phyloP scores from a whole-genome alignment of 1,140 invertebrate genomes.

The Trissolcus basalis region DNA sequence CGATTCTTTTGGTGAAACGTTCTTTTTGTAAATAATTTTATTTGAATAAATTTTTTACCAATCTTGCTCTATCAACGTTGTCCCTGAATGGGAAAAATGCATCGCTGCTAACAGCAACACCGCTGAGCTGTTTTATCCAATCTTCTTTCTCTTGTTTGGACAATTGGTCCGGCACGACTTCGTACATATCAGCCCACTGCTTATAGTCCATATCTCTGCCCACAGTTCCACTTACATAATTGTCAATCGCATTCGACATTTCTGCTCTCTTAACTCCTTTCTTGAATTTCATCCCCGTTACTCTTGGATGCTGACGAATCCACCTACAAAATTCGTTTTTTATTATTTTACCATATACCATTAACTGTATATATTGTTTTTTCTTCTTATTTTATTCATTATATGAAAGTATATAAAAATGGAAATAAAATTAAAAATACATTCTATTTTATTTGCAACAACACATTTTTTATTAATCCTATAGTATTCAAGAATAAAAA shows the following conservation, averaged over 20 bases:
- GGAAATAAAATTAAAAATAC: too few relatives aligned
- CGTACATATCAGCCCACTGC: slow-evolving; percentile 84
- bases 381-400: too few relatives aligned
- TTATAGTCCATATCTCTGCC: slow-evolving; percentile 83
- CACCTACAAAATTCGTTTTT: slow-evolving; percentile 78
- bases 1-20: too few relatives aligned
- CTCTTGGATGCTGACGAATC: slow-evolving; percentile 94
- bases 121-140: slow-evolving; percentile 88
- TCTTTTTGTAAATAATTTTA: too few relatives aligned
- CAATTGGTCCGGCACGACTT: slow-evolving; percentile 82
- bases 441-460: too few relatives aligned
- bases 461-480: too few relatives aligned
- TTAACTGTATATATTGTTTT: too few relatives aligned
- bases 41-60: slow-evolving; percentile 78
- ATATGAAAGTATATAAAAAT: too few relatives aligned
- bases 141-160: slow-evolving; percentile 83
- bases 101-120: slow-evolving; percentile 96
- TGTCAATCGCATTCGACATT: slow-evolving; percentile 96
- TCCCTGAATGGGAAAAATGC: slow-evolving; percentile 99
- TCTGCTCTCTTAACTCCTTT: slow-evolving; percentile 93
- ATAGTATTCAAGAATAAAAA: too few relatives aligned
- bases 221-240: slow-evolving; percentile 93
- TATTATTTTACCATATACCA: too few relatives aligned
- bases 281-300: slow-evolving; percentile 91
- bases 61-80: slow-evolving; percentile 94